Evolutionary conservation across 2,888 invertebrate species (phyloP), one percentile per base, ranked within the genome.

Genomic region (Drosophila borborema): DNA sequence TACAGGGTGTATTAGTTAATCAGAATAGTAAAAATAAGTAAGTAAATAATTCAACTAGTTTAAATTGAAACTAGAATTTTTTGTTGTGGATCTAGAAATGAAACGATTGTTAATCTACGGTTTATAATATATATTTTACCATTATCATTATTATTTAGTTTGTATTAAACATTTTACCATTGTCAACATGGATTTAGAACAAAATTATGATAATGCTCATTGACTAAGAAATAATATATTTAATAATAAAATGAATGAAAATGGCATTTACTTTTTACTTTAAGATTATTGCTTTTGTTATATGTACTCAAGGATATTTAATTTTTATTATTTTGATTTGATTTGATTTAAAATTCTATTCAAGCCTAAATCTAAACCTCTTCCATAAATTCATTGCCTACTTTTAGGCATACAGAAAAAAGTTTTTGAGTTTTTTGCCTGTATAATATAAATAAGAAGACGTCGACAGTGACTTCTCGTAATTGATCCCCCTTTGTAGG

Each of bases 401-500:
- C 53, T 66, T 79, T 74, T 58, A 54, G 77, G 77, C 58, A 6
- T 12, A 0, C 20, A 3, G 2, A 5, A n/a, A 5, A 54, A 40
- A n/a, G 6, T 28, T 53, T 1, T 0, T 16, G 3, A 51, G 48
- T 59, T 38, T 43, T 78, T 40, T 45, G 23, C n/a, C 23, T 60
- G 18, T 14, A 49, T n/a, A 40, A 12, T 36, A 49, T 51, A 38
- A 34, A 28, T 34, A 55, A 41, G 18, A 55, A 14, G 16, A n/a
- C 34, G 45, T 31, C 16, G 54, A 51, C 28, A 16, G 18, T 54
- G 23, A 28, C 40, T 71, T 12, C 43, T 18, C 46, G 55, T 43
- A 68, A 62, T 69, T 58, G 64, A 43, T 18, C 31, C 68, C 63
- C 56, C 56, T 70, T 70, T 58, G 43, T 38, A 10, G 65, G 31